Evolutionary conservation across 2,797 vertebrate genomes (phyloP), one percentile per base, ranked within the genome.

Genomic region (Pseudochaenichthys georgianus): DNA sequence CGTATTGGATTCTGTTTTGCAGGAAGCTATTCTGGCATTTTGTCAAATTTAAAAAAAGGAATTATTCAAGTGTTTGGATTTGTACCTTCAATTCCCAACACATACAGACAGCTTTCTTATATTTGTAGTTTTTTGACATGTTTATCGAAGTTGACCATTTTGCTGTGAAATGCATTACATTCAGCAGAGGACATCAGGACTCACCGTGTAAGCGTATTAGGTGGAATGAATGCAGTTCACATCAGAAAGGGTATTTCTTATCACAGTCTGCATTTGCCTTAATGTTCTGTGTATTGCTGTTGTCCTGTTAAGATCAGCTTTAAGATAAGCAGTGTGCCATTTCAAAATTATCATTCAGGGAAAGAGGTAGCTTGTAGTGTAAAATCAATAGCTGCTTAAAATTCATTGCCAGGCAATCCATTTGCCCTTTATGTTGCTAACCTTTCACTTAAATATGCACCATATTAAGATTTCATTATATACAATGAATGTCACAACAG

Each of bases 321-420:
- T 90, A 93, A 94, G 91, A 95, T 93, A 94, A 93, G 89, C 94
- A 84, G 92, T 90, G 93, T 95, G 95, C 96, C 94, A 95, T 96
- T 96, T 96, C 92, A 95, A 96, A 98, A 96, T 95, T 95, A 94
- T 95, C 93, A 95, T 96, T 95, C 95, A 95, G 92, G 92, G 91
- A 95, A 91, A 94, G 94, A 94, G 92, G 94, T 93, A 93, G 95
- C 94, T 95, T 94, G 96, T 94, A 96, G 96, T 97, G 96, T 96
- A 95, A 97, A 98, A 99, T 99, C 98, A 98, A 98, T 99, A 97
- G 92, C 97, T 97, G 96, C 95, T 99, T 99, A 97, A 98, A 98
- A 99, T 99, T 98, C 98, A 98, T 98, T 97, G 97, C 95, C 95
- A 97, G 96, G 95, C 97, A 97, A 98, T 98, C 96, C 97, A 96